Evolutionary conservation across 1,140 invertebrate species (phyloP), one percentile per base, ranked within the genome.

Genomic region (Leptoteleia sp.): DNA sequence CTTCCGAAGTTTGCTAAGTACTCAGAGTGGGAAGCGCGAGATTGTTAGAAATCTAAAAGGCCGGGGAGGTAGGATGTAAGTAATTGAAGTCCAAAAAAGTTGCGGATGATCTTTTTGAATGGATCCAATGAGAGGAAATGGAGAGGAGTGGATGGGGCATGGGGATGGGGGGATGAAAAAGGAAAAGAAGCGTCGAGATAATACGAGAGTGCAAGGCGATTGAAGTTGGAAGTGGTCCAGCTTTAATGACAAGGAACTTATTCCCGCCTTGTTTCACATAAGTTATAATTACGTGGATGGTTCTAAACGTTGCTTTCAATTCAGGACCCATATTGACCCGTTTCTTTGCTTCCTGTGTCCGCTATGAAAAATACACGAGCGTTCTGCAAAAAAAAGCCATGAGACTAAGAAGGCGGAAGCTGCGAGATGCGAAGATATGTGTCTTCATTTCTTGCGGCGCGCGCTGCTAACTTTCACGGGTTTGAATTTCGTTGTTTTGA

Each of bases 191-290:
- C 47, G 55, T 27, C 35, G 72, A 67, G 72, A 67, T 68, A 76
- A 68, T 76, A 68, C 62, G 47, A 50, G 25, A 67, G 72, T 67
- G 62, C 72, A 54, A 54, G 62, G 62, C 67, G 72, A 76, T 76
- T 76, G 62, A 76, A 76, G 72, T 76, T 76, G 72, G 72, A 76
- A 76, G 47, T 67, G 48, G 62, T 76, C 72, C 72, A 76, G 72
- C 72, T 76, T 76, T 76, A 76, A 76, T 76, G 64, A 76, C 64
- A 68, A 76, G 64, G 73, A 76, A 64, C 73, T 76, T 76, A 76
- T 76, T 76, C 62, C 64, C 64, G 64, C 57, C 64, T 76, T 76
- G 73, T 76, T 70, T 70, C 73, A 70, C 64, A 76, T 70, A 76
- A 76, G 64, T 76, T 76, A 70, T 76, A 76, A 76, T 76, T 76